phyloP scores from a whole-genome alignment of 2,113 vertebrate species.

The Addax nasomaculatus region DNA sequence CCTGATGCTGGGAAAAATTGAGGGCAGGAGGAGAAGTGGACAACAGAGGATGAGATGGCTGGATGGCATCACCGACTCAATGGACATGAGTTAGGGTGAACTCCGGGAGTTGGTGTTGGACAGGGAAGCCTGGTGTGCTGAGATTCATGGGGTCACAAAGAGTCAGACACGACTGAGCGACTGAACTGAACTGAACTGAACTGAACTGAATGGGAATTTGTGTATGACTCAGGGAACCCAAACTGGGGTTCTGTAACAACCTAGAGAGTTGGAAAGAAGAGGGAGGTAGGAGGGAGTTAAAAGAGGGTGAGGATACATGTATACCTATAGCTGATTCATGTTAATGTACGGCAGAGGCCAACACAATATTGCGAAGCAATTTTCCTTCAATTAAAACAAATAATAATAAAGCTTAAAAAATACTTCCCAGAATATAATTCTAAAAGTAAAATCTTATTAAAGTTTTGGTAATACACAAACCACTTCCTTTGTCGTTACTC shows the following conservation, averaged over 20 bases:
- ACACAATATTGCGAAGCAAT: neutral
- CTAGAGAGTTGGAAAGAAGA: neutral
- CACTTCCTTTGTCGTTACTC: neutral
- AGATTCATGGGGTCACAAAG: neutral
- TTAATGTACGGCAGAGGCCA: neutral
- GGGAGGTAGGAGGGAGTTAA: neutral
- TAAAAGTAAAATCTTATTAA: neutral
- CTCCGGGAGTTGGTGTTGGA: neutral
- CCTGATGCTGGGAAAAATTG: neutral
- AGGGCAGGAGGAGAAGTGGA: neutral
- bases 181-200: neutral
- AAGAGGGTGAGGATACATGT: accelerated
- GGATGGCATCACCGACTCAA: neutral
- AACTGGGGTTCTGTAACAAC: neutral
- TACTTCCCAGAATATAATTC: neutral
- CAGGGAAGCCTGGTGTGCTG: neutral
- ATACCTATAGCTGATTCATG: neutral
- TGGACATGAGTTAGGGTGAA: neutral
- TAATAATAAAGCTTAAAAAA: neutral
- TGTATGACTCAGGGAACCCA: neutral
- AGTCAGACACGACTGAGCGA: neutral
- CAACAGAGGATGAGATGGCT: neutral
- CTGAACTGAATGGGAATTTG: neutral
- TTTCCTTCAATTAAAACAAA: neutral
- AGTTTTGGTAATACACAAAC: neutral